Base-by-base conservation (phyloP, 2,888 invertebrate species). In the Hoplodrina blanda region DNA sequence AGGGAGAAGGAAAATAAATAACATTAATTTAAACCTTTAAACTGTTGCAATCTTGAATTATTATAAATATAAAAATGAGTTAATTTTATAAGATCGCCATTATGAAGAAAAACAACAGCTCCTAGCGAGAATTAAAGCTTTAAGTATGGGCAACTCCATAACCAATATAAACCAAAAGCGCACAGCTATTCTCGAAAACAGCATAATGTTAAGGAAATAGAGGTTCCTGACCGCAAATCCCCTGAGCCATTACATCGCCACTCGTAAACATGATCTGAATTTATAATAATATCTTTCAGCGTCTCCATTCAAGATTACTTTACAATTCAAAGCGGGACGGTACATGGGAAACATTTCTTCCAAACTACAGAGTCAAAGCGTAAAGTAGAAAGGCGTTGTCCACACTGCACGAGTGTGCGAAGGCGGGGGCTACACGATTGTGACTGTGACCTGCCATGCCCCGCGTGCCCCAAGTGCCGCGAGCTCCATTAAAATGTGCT, bases 401-500 rank as follows among this genome's bases (percentile, higher is more conserved):
- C 54, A 62, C 62, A 57, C 33, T 57, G 60, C 37, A 54, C 15
- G 20, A 49, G 10, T 53, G 49, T 66, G 33, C 25, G 70, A 65
- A 71, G 59, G 57, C 49, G 25, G 44, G 37, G 44, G 46, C 55
- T 61, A 69, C 37, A 70, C 70, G 64, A 71, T 64, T 84, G 82
- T 25, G 59, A 49, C 15, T 53, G 59, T 71, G 69, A 73, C 73
- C 76, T 57, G 60, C 54, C 62, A 56, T 62, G 69, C 55, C 68
- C 68, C 62, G 50, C 41, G 52, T n/a, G 44, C 67, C 61, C 60
- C 53, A 53, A 68, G 64, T 66, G 65, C 55, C 79, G 73, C 73
- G 68, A 78, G 82, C 72, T 79, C 83, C 80, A 90, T 92, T 91
- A 89, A 89, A 91, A 89, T 82, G 64, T 81, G 91, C 91, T 91